Percentiles rank a stretch among this genome's conserved stretches.
These are phyloP conservation scores for Helicorthomorpha holstii DNA, from an alignment of 1,140 invertebrate genomes.

Conservation along the genomic window DNA sequence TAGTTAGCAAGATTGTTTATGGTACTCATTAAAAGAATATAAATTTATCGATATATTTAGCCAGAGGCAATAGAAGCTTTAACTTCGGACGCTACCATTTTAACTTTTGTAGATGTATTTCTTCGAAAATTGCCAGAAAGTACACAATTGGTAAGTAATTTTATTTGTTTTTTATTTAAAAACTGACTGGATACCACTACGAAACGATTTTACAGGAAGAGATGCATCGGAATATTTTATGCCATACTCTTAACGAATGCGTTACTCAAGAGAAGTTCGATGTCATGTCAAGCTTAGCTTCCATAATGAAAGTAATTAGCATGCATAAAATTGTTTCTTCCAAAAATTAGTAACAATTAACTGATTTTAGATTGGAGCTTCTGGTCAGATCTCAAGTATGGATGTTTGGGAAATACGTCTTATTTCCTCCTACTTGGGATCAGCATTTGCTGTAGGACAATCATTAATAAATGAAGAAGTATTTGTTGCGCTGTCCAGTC, in stretches of 20 bases:
- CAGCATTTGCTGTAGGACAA: not conserved
- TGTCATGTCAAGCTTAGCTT: constrained; percentile 50
- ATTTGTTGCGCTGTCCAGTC: not conserved
- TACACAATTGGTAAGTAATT: constrained; percentile 17
- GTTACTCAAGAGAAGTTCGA: constrained; percentile 68
- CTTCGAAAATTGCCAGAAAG: constrained; percentile 37
- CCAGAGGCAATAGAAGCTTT: constrained; percentile 32
- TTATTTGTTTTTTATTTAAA: not conserved
- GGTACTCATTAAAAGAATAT: constrained; percentile 3
- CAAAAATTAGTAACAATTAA: too few species aligned
- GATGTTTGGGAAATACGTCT: not conserved
- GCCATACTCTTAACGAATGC: constrained; percentile 64
- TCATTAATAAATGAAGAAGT: not conserved
- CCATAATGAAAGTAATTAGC: constrained; percentile 1
- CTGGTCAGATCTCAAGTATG: too few species aligned
- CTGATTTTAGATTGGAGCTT: too few species aligned
- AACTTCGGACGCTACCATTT: constrained; percentile 30
- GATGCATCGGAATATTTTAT: constrained; percentile 40
- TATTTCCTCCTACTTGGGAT: not conserved
- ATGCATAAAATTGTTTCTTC: not conserved
- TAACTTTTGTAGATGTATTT: not conserved
- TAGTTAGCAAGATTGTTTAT: not conserved
- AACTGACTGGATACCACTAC: constrained; percentile 1
- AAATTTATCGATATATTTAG: constrained; percentile 17
- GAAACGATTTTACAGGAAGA: constrained; percentile 15